These are phyloP conservation scores for Urocitellus parryii DNA, from an alignment of 2,113 vertebrate species.

Conservation along the genomic window DNA sequence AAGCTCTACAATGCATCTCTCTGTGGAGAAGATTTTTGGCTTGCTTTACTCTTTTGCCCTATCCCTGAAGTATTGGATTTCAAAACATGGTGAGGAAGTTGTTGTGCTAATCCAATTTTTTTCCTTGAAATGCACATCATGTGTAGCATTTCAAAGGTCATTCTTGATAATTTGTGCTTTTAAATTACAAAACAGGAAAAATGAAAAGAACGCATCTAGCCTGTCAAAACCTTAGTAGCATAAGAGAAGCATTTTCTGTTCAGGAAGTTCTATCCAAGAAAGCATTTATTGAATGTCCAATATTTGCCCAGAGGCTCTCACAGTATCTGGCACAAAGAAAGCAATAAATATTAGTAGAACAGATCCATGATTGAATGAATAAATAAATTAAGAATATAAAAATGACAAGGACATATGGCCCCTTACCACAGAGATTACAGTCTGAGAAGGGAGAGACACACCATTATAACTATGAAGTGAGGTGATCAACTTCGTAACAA, in stretches of 20 bases:
- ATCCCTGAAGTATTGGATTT: slow-evolving; percentile 18
- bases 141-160: slow-evolving; percentile 69
- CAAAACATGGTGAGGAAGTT: not conserved
- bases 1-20: not conserved
- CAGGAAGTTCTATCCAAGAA: slow-evolving; percentile 23
- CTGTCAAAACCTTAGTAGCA: slow-evolving; percentile 23
- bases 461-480: not conserved
- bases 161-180: slow-evolving; percentile 56
- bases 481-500: not conserved
- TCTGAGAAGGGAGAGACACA: not conserved
- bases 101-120: not conserved
- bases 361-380: not conserved
- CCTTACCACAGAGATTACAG: slow-evolving; percentile 4
- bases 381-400: slow-evolving; percentile 17
- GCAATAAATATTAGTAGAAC: not conserved
- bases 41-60: slow-evolving; percentile 23
- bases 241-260: slow-evolving; percentile 42
- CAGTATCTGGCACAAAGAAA: not conserved
- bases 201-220: slow-evolving; percentile 35
- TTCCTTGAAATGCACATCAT: slow-evolving; percentile 57
- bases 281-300: not conserved
- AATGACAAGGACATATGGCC: not conserved
- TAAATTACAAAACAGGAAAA: slow-evolving; percentile 49
- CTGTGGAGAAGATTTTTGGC: not conserved
- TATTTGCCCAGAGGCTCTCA: not conserved